Evolutionary conservation across 2,113 vertebrate species (phyloP).

Genomic region (Mesoclemmys tuberculata): DNA sequence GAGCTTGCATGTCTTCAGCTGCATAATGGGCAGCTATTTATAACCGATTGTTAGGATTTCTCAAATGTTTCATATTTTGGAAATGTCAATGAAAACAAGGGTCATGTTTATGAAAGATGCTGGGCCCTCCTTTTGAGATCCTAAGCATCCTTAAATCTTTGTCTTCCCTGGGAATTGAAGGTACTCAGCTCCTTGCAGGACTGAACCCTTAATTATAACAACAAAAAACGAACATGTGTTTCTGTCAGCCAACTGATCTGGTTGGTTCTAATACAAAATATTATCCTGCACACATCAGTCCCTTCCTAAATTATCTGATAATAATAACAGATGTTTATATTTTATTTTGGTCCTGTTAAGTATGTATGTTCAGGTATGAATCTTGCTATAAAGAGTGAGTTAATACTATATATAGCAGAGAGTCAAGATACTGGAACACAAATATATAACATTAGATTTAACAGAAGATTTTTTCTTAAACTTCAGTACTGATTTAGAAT

Average conservation of each 20-base stretch:
- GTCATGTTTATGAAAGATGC: not conserved
- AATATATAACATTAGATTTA: too few relatives aligned
- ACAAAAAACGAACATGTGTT: too few relatives aligned
- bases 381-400: not conserved
- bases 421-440: too few relatives aligned
- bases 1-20: not conserved
- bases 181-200: not conserved
- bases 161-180: not conserved
- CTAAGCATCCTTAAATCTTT: not conserved
- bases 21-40: not conserved
- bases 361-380: not conserved
- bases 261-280: not conserved
- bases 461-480: too few relatives aligned
- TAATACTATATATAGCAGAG: not conserved
- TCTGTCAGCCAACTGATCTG: too few relatives aligned
- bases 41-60: not conserved
- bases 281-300: not conserved
- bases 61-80: not conserved
- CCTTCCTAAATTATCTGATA: not conserved
- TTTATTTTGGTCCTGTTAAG: not conserved
- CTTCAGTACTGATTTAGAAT: too few relatives aligned
- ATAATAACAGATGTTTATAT: not conserved
- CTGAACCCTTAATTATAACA: too few relatives aligned
- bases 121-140: not conserved
- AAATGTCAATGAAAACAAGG: not conserved